Evolutionary conservation across 2,113 vertebrate species (phyloP).

Genomic region (Lophura nycthemera): DNA sequence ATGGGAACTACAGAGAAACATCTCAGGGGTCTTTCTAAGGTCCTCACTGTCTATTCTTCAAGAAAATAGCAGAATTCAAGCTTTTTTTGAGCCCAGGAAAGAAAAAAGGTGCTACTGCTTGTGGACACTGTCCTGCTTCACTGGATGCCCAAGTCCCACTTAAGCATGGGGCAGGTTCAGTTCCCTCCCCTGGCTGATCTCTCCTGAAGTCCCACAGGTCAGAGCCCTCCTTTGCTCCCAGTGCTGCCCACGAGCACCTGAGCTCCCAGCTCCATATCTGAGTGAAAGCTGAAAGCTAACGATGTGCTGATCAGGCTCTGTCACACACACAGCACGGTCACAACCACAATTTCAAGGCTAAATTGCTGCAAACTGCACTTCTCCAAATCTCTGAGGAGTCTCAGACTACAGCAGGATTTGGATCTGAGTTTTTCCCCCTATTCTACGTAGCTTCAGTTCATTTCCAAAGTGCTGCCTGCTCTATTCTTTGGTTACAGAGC

Average conservation of each 20-base stretch:
- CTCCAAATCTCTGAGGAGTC: not conserved
- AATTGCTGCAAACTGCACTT: not conserved
- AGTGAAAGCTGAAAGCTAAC: not conserved
- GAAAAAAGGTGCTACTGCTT: not conserved
- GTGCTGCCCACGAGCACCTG: not conserved
- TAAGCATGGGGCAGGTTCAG: not conserved
- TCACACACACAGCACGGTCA: fast-evolving
- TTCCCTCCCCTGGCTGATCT: not conserved
- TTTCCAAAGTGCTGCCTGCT: fast-evolving
- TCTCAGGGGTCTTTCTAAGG: no score
- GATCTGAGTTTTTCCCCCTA: fast-evolving
- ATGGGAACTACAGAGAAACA: not conserved
- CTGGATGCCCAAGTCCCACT: no score
- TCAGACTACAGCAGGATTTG: not conserved
- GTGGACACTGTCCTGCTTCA: not conserved
- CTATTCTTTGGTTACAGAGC: not conserved
- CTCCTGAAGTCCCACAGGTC: fast-evolving
- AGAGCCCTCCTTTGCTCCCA: not conserved
- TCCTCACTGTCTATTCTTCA: not conserved
- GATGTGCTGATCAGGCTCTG: fast-evolving
- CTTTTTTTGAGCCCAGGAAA: not conserved
- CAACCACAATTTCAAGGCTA: not conserved
- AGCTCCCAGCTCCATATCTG: fast-evolving
- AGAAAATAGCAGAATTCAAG: not conserved
- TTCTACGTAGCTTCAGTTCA: not conserved